Base-by-base conservation (phyloP, 1,140 invertebrate species). In the Pseudomyrmex cubaensis region DNA sequence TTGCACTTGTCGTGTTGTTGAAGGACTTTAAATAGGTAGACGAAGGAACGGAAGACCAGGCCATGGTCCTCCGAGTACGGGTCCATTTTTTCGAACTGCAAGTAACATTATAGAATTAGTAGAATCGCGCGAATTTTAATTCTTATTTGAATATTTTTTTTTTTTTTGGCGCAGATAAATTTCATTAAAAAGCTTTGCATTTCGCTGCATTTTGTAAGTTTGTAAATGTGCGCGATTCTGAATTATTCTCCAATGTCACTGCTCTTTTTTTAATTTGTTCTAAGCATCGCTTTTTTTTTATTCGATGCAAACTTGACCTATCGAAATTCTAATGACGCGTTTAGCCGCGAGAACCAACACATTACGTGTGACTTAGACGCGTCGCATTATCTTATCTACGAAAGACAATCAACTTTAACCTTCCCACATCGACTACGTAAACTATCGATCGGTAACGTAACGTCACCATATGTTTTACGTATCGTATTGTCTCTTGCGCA, bases 11-110 rank as follows among this genome's bases (percentile, higher is more conserved):
- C 96, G 83, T 96, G 95, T 91, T 96, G 96, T 92, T 96, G 96
- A 66, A 98, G 95, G 86, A 97, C 95, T 91, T 97, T 96, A 94
- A 98, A 99, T 74, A 99, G 96, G 93, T 99, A 98, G 77, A 98
- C 96, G 94, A 99, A 99, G 0, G 98, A 97, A 20, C 98, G 96
- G 88, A 98, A 98, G 83, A 98, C 96, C 20, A 99, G 95, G 9
- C 98, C 98, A 92, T 98, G 97, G 2, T 97, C 95, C 61, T 96
- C 95, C 46, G 96, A 95, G 83, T 96, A 95, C 4, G 96, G 95
- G 91, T 95, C 94, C 92, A 96, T 95, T 57, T 94, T 95, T 78
- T 96, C 95, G 92, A 98, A 96, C 97, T 98, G 92, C 25, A 84
- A 2, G 52, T 64, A 35, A 75, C 5, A 4, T 52, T 63, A 52